Conservation (phyloP, 2,113 vertebrate genomes). For the Accipiter virgatus region DNA sequence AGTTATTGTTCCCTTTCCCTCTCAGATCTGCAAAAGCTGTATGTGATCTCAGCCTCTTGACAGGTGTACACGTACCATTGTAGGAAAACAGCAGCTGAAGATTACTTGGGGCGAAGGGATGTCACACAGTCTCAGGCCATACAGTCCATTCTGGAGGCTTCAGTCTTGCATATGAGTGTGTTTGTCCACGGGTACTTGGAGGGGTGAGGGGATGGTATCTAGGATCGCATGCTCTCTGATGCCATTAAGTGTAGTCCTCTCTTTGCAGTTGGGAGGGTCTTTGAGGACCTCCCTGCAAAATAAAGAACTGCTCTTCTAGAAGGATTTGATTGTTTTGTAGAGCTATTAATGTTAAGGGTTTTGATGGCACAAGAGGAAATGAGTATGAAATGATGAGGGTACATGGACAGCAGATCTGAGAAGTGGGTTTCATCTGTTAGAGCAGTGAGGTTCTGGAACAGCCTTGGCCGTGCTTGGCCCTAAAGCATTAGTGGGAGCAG, state of each 20-base stretch:
- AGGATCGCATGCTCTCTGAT: neutral
- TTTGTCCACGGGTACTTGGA: rapidly evolving
- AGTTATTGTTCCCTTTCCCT: neutral
- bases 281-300: neutral
- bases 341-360: neutral
- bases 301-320: neutral
- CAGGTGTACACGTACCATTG: neutral
- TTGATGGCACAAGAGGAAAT: neutral
- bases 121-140: neutral
- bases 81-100: neutral
- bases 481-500: neutral
- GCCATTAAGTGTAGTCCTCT: neutral
- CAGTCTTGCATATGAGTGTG: neutral
- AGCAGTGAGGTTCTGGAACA: neutral
- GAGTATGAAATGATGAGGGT: neutral
- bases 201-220: neutral
- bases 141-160: neutral
- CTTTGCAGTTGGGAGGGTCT: neutral
- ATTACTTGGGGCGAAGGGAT: neutral
- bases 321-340: neutral
- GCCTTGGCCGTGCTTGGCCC: neutral
- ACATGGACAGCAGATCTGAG: neutral
- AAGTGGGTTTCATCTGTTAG: neutral
- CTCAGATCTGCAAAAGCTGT: neutral
- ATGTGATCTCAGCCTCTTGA: neutral